Base-by-base conservation (phyloP, 2,113 vertebrate genomes). In the Neogobius melanostomus region DNA sequence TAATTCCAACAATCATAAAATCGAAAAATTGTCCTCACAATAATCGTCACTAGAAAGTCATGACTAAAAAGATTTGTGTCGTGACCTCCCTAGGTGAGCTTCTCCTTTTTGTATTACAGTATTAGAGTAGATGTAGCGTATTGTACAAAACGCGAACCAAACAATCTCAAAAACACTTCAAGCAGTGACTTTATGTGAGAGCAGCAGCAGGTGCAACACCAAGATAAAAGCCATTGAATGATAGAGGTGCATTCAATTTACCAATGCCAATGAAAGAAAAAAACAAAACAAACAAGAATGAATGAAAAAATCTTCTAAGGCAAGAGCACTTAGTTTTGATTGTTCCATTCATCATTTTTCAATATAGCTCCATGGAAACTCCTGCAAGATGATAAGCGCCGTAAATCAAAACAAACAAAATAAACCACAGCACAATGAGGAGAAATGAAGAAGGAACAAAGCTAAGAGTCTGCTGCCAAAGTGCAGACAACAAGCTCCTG, bases 281-380 rank as follows among this genome's bases (percentile, higher is more conserved):
- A 16, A 21, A 16, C 51, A 75, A 46, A 6, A 64, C 11, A 1
- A 54, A 43, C 45, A 42, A 2, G 44, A 66, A 43, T 45, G 36
- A 10, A 52, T 14, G 15, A 9, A 8, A 15, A 6, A 14, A 52
- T 48, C 69, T 73, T 46, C 12, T 8, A 6, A 66, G 74, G 46
- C 51, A 10, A 1, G 10, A 45, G 44, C 7, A 17, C 21, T 45
- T 72, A 66, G 21, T 67, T 15, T 11, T 49, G 16, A 60, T 73
- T 56, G 66, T 64, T 71, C 60, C 79, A 77, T 87, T 74, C 43
- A 81, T 84, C 72, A 71, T 84, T 80, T 89, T 80, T 48, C 66
- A 82, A 84, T 86, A 79, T 82, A 68, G 69, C 75, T 17, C 86
- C 79, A 80, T 74, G 71, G 85, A 71, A 85, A 89, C 81, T 48